These are phyloP conservation scores for Zaprionus camerounensis DNA, from an alignment of 1,140 invertebrate genomes.

Conservation along the genomic window DNA sequence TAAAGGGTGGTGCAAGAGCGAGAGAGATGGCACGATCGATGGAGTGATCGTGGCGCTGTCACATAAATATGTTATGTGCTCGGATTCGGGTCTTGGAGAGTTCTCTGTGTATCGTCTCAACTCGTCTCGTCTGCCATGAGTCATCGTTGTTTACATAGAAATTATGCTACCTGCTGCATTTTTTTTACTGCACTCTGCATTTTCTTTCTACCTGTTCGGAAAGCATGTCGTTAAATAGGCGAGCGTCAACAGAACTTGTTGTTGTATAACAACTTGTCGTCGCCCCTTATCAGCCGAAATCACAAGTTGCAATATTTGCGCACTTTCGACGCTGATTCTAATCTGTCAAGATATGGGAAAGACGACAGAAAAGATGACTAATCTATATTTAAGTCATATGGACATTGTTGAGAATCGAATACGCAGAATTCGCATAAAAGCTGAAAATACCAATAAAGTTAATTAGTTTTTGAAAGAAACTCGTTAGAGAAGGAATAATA, in stretches of 20 bases:
- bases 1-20: conserved; percentile 23
- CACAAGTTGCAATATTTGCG: conserved; percentile 11
- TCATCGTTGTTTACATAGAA: conserved; percentile 77
- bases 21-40: conserved; percentile 3
- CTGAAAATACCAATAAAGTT: not conserved
- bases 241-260: conserved; percentile 30
- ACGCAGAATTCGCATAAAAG: not conserved
- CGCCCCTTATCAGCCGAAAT: conserved; percentile 32
- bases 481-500: not conserved
- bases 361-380: not conserved
- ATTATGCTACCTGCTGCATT: conserved; percentile 80
- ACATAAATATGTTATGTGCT: conserved; percentile 54
- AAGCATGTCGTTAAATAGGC: conserved; percentile 30
- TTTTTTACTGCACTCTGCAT: conserved; percentile 27
- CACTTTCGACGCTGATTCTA: conserved; percentile 8
- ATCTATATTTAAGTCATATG: conserved; percentile 15
- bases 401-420: not conserved
- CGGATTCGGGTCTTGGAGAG: conserved; percentile 45
- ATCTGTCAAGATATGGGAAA: not conserved
- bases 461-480: not conserved
- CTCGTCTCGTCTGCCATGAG: conserved; percentile 37
- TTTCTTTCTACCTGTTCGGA: conserved; percentile 59
- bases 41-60: conserved; percentile 48
- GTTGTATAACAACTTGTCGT: conserved; percentile 34
- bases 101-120: conserved; percentile 29